phyloP scores from a whole-genome alignment of 2,113 vertebrate genomes.

The Fulmarus glacialis region DNA sequence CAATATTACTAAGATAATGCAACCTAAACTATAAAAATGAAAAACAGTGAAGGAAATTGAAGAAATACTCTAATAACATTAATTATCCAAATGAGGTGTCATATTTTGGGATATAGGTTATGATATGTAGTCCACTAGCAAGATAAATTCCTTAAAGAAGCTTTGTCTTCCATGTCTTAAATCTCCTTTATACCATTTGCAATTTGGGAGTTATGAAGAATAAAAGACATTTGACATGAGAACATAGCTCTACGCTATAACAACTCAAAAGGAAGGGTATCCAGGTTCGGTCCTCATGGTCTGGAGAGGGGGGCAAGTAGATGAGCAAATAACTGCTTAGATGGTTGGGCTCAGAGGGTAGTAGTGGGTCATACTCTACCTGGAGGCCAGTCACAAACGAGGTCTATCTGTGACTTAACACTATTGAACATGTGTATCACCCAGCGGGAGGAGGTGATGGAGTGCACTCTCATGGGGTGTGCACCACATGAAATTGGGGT shows the following conservation, averaged over 20 bases:
- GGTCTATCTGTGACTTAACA: not conserved
- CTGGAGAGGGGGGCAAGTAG: not conserved
- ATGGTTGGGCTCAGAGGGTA: not conserved
- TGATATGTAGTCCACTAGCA: not conserved
- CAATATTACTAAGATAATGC: not conserved
- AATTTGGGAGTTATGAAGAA: not conserved
- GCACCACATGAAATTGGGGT: not conserved
- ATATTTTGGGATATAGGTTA: not conserved
- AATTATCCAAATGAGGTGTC: not conserved
- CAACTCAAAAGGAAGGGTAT: not conserved
- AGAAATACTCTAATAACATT: not conserved
- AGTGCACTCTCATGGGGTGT: not conserved
- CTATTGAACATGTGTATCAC: not conserved
- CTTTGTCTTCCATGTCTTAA: not conserved
- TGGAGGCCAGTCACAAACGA: not conserved
- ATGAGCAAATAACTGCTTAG: not conserved
- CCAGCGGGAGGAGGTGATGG: not conserved
- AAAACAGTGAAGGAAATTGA: not conserved
- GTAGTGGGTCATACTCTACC: not conserved
- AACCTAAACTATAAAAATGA: not conserved
- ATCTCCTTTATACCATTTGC: not conserved
- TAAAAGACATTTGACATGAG: not conserved
- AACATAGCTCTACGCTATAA: not conserved
- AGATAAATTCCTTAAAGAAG: not conserved
- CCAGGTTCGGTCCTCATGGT: not conserved